Percentiles rank a stretch among this genome's conserved stretches.
These are phyloP conservation scores for Amazona finschi DNA, from an alignment of 2,797 vertebrate species.

Conservation along the genomic window DNA sequence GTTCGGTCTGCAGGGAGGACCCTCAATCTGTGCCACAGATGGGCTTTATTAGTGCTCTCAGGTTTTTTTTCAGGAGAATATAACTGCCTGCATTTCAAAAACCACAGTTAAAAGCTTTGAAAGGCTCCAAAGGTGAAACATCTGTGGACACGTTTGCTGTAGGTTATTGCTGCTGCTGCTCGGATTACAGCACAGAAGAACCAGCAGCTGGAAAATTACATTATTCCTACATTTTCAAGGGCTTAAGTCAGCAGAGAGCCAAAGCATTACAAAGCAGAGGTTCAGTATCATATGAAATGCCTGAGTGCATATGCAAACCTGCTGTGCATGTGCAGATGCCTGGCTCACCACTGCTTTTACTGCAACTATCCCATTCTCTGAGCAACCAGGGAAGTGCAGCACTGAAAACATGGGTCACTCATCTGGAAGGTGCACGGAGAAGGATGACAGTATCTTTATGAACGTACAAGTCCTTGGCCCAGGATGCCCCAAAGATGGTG, in stretches of 20 bases:
- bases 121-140: not conserved
- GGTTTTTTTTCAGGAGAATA: not conserved
- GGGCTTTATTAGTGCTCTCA: not conserved
- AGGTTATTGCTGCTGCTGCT: not conserved
- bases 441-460: not conserved
- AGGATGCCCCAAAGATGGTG: rapidly evolving
- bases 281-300: rapidly evolving
- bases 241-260: not conserved
- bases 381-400: not conserved
- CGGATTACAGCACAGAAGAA: not conserved
- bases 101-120: not conserved
- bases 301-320: rapidly evolving
- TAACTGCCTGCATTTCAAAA: not conserved
- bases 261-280: not conserved
- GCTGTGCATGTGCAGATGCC: rapidly evolving
- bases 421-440: not conserved
- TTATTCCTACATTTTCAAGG: not conserved
- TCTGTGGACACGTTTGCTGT: not conserved
- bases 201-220: not conserved
- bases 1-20: not conserved
- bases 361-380: rapidly evolving
- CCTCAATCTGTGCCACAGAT: rapidly evolving
- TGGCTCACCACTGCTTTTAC: rapidly evolving
- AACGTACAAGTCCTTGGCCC: rapidly evolving
- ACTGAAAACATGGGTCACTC: rapidly evolving